Conservation (phyloP, 2,888 invertebrate genomes). For the Apodemia mormo region DNA sequence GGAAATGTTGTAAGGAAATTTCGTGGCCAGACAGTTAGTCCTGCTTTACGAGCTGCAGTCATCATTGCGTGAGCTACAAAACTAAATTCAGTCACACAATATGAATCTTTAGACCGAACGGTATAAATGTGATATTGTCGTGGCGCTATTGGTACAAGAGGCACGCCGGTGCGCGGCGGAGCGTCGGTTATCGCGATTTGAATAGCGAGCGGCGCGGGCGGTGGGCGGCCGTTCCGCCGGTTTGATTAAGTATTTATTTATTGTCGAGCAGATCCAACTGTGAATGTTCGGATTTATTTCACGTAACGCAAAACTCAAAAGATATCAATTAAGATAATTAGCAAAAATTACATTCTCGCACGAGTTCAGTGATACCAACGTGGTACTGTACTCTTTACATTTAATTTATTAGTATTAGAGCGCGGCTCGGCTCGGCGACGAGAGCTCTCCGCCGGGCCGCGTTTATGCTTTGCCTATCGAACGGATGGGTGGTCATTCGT, state of each 20-base stretch:
- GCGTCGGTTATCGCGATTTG: conserved; percentile 29
- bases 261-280: conserved; percentile 27
- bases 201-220: conserved; percentile 22
- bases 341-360: conserved; percentile 18
- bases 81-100: not conserved
- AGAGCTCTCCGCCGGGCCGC: no score
- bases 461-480: no score
- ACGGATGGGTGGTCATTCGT: no score
- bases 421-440: not conserved
- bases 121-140: not conserved
- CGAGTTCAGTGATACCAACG: conserved; percentile 8
- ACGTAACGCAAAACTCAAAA: conserved; percentile 20
- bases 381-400: not conserved
- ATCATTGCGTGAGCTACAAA: not conserved
- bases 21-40: conserved; percentile 1
- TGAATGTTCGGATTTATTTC: conserved; percentile 22
- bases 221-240: conserved; percentile 24
- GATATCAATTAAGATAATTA: conserved; percentile 25
- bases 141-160: not conserved
- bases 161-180: not conserved
- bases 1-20: not conserved
- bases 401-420: conserved; percentile 13
- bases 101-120: not conserved
- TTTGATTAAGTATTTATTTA: conserved; percentile 34
- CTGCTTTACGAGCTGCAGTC: not conserved